Evolutionary conservation across 2,113 vertebrate species (phyloP).

Genomic region (Tachuris rubrigastra): DNA sequence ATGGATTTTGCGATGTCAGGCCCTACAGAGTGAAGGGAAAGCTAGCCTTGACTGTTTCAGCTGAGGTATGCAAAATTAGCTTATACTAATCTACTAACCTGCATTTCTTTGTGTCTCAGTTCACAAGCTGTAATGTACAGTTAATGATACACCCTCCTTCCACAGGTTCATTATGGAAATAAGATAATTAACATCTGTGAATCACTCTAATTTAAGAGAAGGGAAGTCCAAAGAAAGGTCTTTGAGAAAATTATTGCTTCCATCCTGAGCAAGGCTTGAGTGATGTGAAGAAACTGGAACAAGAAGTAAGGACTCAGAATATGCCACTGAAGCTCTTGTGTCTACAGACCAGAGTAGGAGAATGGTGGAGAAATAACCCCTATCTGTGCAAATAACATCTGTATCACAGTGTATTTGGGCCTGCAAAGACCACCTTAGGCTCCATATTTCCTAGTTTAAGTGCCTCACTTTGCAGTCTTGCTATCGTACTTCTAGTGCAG

Average conservation of each 20-base stretch:
- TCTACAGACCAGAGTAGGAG: background rate
- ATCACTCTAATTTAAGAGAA: slow-evolving; percentile 22
- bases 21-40: background rate
- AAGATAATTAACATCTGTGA: slow-evolving; percentile 46
- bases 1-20: background rate
- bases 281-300: background rate
- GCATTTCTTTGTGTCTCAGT: background rate
- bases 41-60: background rate
- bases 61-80: slow-evolving; percentile 25
- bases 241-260: slow-evolving; percentile 17
- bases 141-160: slow-evolving; percentile 42
- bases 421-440: background rate
- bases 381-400: background rate
- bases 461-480: slow-evolving; percentile 8
- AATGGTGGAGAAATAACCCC: background rate
- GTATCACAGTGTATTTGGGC: background rate
- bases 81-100: slow-evolving; percentile 20
- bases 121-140: background rate
- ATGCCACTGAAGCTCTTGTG: background rate
- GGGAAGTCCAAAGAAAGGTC: slow-evolving; percentile 30
- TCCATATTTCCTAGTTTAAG: slow-evolving; percentile 6
- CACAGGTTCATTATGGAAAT: slow-evolving; percentile 47
- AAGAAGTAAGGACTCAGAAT: background rate
- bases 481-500: background rate
- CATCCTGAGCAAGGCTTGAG: background rate